Conservation (phyloP, 2,797 vertebrate species). For the Dendrocincla fuliginosa region DNA sequence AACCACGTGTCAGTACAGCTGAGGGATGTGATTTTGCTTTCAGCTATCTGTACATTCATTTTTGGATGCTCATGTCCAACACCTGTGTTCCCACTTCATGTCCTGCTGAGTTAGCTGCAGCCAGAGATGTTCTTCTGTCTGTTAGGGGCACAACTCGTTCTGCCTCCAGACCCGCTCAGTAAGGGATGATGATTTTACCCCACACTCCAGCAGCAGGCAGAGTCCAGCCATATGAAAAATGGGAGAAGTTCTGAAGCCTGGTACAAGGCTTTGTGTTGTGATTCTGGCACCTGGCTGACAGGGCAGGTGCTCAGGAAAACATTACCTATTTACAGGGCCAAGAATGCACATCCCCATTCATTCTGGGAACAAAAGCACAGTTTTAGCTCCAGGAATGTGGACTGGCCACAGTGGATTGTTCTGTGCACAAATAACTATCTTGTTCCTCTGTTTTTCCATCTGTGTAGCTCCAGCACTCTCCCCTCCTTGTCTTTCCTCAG, state of each 20-base stretch:
- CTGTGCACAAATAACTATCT: not conserved
- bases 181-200: not conserved
- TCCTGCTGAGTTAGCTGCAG: not conserved
- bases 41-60: not conserved
- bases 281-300: not conserved
- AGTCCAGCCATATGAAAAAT: not conserved
- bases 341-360: not conserved
- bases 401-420: not conserved
- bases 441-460: not conserved
- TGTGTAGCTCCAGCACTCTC: accelerated
- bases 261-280: accelerated
- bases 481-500: not conserved
- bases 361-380: not conserved
- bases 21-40: not conserved
- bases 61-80: not conserved
- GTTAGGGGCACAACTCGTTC: not conserved
- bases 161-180: not conserved
- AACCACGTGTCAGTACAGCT: accelerated
- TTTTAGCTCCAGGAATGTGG: not conserved
- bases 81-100: accelerated
- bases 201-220: not conserved
- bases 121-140: not conserved
- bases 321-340: not conserved
- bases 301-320: not conserved
- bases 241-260: not conserved